Percentiles rank a stretch among this genome's conserved stretches.
phyloP scores from a whole-genome alignment of 2,888 invertebrate species.

The Rotaria socialis region DNA sequence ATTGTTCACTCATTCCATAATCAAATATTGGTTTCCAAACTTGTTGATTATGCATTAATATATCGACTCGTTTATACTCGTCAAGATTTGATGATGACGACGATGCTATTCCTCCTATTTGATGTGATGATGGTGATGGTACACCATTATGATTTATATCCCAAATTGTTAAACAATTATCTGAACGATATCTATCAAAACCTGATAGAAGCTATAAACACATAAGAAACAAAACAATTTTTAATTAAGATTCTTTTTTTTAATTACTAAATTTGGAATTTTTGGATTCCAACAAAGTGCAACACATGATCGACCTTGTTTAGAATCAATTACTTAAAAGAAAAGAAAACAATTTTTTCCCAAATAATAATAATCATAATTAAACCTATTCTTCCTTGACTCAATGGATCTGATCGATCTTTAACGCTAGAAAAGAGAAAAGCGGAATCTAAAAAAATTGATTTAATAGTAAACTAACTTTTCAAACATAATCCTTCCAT shows the following conservation, averaged over 20 bases:
- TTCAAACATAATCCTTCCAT: constrained; percentile 76
- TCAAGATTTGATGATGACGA: neutral
- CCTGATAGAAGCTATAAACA: constrained; percentile 69
- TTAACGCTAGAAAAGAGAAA: neutral
- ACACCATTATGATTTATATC: constrained; percentile 64
- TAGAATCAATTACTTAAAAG: constrained; percentile 62
- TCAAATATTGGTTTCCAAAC: neutral
- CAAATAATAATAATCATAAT: constrained; percentile 52
- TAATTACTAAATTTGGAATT: constrained; percentile 69
- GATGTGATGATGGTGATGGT: neutral
- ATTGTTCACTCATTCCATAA: neutral
- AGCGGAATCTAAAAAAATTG: neutral
- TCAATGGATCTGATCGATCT: constrained; percentile 31
- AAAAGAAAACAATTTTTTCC: constrained; percentile 68
- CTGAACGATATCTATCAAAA: constrained; percentile 80
- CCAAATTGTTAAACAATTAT: constrained; percentile 82
- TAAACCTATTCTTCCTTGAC: constrained; percentile 17
- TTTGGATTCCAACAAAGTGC: constrained; percentile 79
- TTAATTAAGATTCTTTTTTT: too few species aligned
- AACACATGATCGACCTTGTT: constrained; percentile 78
- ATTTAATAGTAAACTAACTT: constrained; percentile 51
- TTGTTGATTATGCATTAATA: neutral
- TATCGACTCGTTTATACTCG: neutral
- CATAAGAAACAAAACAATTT: too few species aligned
- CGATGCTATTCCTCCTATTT: neutral